Conservation (phyloP, 2,888 invertebrate genomes). For the Galeruca laticollis region DNA sequence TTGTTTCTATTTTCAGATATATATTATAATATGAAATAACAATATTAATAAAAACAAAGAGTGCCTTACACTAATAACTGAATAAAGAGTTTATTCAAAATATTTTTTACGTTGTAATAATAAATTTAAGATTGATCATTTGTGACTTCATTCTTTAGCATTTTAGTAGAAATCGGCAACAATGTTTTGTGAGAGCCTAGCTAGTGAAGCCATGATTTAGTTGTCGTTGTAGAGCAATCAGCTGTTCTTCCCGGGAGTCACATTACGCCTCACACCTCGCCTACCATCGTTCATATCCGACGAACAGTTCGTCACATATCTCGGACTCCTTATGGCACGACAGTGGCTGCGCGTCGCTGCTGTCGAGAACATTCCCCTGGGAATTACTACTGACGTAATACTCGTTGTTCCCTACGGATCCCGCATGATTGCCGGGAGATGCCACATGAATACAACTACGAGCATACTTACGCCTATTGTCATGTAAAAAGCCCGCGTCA, state of each 20-base stretch:
- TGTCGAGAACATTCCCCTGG: conserved; percentile 51
- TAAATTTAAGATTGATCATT: too few species aligned
- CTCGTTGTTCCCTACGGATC: conserved; percentile 62
- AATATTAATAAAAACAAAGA: too few species aligned
- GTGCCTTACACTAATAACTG: too few species aligned
- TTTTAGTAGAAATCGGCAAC: conserved; percentile 7
- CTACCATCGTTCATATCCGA: conserved; percentile 59
- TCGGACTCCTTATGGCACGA: conserved; percentile 58
- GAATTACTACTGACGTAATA: conserved; percentile 64
- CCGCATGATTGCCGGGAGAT: conserved; percentile 65
- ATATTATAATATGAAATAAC: too few species aligned
- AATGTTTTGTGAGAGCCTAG: background rate
- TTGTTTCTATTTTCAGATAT: too few species aligned
- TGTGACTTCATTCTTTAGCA: too few species aligned
- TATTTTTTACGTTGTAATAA: too few species aligned
- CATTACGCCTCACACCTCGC: conserved; percentile 63
- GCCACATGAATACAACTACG: conserved; percentile 63
- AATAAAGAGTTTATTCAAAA: too few species aligned
- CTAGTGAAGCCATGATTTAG: conserved; percentile 54
- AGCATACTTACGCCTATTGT: conserved; percentile 61
- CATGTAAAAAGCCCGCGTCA: conserved; percentile 56
- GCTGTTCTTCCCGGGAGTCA: conserved; percentile 60
- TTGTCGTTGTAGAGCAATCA: conserved; percentile 63
- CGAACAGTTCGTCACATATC: conserved; percentile 55
- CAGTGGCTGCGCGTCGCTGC: conserved; percentile 25